Evolutionary conservation across 1,140 invertebrate species (phyloP), one percentile per base, ranked within the genome.

Genomic region (Brachionus manjavacas): DNA sequence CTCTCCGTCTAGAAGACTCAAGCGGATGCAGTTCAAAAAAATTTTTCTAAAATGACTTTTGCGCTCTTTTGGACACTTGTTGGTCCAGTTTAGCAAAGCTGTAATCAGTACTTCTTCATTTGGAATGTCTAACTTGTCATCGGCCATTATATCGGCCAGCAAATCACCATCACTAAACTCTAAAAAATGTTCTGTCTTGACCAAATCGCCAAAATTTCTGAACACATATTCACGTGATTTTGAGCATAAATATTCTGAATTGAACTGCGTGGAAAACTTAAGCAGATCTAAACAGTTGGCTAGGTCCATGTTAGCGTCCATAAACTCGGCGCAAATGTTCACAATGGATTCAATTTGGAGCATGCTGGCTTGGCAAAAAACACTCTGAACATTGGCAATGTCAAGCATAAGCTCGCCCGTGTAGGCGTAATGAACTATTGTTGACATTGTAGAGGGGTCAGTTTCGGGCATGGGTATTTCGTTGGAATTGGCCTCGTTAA

Each of bases 401-500:
- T 60, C 60, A 9, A 81, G 39, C 25, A 31, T 20, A 1, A 81
- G 20, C n/a, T 60, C 49, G 20, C 79, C 79, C 14, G 79, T 64
- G 41, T 81, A 81, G 16, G 64, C 52, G 31, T 64, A 81, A 14
- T 81, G 39, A n/a, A 81, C 64, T n/a, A 81, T 81, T 31, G 31
- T 11, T 4, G n/a, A 14, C 23, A 81, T 25, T n/a, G 79, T 81
- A 14, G 16, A 9, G 3, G 11, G 41, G 20, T 81, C 52, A 0
- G 39, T 41, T 43, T 46, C 2, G 16, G 52, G 35, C 31, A 81
- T 41, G 7, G 12, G 16, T n/a, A 81, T 35, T 16, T 64, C 16
- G n/a, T 28, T 68, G 31, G 31, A 20, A 16, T 81, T 68, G 35
- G 16, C 16, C 31, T 81, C 79, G 20, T 43, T 39, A 11, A 81